Percentiles rank a stretch among this genome's conserved stretches.
These are phyloP conservation scores for Chymomyza procnemis DNA, from an alignment of 2,888 invertebrate genomes.

Conservation along the genomic window DNA sequence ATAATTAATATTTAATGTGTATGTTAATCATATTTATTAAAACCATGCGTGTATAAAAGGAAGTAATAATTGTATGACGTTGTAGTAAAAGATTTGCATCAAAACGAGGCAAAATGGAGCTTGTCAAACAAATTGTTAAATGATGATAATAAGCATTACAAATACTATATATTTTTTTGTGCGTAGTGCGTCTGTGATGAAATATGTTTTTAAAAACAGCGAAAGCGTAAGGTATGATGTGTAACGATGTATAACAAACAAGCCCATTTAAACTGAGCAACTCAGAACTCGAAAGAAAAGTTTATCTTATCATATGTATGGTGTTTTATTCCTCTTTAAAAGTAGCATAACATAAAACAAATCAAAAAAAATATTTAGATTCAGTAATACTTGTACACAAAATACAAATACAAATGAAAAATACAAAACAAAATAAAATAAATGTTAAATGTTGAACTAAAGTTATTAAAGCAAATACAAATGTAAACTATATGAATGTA, in stretches of 20 bases:
- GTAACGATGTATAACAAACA: conserved; percentile 13
- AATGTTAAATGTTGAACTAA: conserved; percentile 44
- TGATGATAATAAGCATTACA: conserved; percentile 67
- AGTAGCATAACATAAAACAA: conserved; percentile 1
- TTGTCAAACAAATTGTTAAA: conserved; percentile 60
- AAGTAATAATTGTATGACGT: background rate
- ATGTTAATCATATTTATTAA: background rate
- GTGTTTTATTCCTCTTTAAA: conserved; percentile 67
- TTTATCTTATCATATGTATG: conserved; percentile 59
- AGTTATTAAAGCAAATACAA: conserved; percentile 35
- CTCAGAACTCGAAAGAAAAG: conserved; percentile 30
- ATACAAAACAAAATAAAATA: conserved; percentile 53
- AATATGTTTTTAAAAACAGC: conserved; percentile 46
- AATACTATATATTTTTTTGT: conserved; percentile 44
- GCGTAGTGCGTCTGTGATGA: conserved; percentile 70
- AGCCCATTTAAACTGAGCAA: conserved; percentile 38
- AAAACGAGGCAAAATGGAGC: conserved; percentile 51
- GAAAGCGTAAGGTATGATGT: conserved; percentile 1
- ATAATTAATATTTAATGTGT: background rate
- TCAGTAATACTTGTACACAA: conserved; percentile 16
- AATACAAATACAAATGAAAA: conserved; percentile 2
- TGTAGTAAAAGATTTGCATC: conserved; percentile 9
- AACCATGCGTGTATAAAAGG: background rate
- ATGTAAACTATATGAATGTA: conserved; percentile 16
- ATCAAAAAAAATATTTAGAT: conserved; percentile 41